A percentile compares a stretch with the other conserved stretches of the same genome.
Conservation (phyloP, 2,113 vertebrate genomes). For the Falco punctatus region DNA sequence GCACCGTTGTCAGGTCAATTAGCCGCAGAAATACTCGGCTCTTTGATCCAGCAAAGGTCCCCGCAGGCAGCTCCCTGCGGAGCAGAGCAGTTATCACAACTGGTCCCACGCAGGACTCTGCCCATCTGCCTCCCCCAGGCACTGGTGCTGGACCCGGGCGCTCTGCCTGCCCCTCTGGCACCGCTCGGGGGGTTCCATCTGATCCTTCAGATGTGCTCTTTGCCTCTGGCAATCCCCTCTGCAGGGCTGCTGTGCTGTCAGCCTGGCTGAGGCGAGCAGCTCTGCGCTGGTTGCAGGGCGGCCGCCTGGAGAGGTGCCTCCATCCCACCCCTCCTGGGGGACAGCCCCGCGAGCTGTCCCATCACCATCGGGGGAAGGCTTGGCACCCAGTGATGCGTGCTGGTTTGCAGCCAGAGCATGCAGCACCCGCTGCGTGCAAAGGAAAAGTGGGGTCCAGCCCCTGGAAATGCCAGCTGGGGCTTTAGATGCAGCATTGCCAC, state of each 20-base stretch:
- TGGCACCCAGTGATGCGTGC: background rate
- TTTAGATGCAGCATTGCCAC: background rate
- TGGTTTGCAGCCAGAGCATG: background rate
- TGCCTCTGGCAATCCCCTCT: background rate
- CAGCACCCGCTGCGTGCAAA: accelerated
- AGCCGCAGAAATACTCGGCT: background rate
- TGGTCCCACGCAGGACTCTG: background rate
- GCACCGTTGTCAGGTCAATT: background rate
- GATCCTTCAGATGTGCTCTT: background rate
- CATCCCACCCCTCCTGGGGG: no score
- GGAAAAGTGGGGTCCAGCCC: background rate
- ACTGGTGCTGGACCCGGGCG: background rate
- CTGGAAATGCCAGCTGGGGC: background rate
- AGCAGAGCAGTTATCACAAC: background rate
- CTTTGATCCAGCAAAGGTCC: background rate
- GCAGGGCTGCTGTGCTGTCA: background rate
- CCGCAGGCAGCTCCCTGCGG: background rate
- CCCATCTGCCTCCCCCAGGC: background rate
- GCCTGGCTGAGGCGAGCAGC: background rate
- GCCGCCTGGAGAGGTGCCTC: background rate
- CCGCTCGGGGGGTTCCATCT: background rate
- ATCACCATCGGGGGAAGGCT: accelerated
- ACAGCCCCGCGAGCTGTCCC: background rate
- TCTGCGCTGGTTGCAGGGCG: accelerated
- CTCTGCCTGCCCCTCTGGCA: background rate